Evolutionary conservation across 2,113 vertebrate species (phyloP), one percentile per base, ranked within the genome.

Genomic region (Phyllostomus discolor): DNA sequence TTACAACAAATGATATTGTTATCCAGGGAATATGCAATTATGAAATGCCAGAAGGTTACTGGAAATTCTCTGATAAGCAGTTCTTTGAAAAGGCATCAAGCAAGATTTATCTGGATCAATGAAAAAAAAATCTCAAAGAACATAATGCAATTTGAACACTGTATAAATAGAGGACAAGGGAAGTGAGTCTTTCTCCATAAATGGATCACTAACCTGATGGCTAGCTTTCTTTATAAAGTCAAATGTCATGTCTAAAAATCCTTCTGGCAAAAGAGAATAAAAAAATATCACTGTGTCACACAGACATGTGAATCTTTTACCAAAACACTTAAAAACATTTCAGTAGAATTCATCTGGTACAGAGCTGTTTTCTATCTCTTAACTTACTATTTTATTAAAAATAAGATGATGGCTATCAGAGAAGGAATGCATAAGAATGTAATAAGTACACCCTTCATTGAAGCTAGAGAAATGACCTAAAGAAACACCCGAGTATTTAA

Each of bases 41-140:
- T 87, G 24, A 96, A 89, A 97, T 87, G 73, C 73, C 85, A 94
- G 72, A 73, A 95, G 59, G 59, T 96, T 96, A 95, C 92, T 93
- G 64, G 88, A 97, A 97, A 89, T 88, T 95, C 83, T 95, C 73
- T 75, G 78, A 96, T 94, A 95, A 64, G 67, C 78, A 54, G 35
- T 84, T 97, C 90, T 97, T 94, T 97, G 73, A 93, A 96, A 97
- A 96, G 33, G 38, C 88, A 97, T 84, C 69, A 93, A 57, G 4
- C 46, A 84, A 92, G 87, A 95, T 90, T 97, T 92, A 92, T 92
- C 76, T 90, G 64, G 57, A 96, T 97, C 89, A 91, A 95, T 96
- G 52, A 69, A 70, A 89, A 83, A 82, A 64, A 94, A 75, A 67
- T 33, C 67, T 95, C 72, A 69, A 93, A 89, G 84, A 96, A 83